Evolutionary conservation across 2,888 invertebrate genomes (phyloP), one percentile per base, ranked within the genome.

Genomic region (Thymelicus lineola): DNA sequence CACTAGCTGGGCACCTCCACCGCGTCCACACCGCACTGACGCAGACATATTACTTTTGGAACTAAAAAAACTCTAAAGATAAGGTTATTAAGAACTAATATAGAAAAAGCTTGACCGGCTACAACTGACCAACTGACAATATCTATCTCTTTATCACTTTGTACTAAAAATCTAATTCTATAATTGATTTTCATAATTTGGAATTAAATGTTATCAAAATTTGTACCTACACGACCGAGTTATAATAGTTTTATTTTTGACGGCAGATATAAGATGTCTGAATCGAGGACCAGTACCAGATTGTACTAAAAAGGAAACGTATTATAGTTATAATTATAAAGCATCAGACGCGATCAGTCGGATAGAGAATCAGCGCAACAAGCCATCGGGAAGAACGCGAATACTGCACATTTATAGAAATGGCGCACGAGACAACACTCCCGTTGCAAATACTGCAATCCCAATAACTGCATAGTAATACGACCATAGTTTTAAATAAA

Each of bases 361-460:
- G 55, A 5, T 12, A 5, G 53, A 10, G 20, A 4, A 53, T 53
- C 53, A 53, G 53, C 15, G 48, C 53, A 20, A 42, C 63, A 53
- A 55, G 28, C 53, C 53, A 55, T 55, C 17, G 64, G 64, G 64
- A 55, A 62, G 62, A 64, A 55, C 64, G 53, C 64, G 48, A 64
- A 64, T 55, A 64, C 64, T 64, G 64, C 64, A 55, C 42, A 38
- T 20, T 42, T 42, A 64, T 64, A 64, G 42, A 50, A 63, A n/a
- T 14, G 53, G 38, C 50, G 20, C 7, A 35, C 55, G 14, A 55
- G 35, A 55, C 28, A 14, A 35, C 55, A 7, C 35, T 55, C 55
- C 55, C 55, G 15, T n/a, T 50, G 15, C 17, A 7, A 50, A 50
- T 28, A 28, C 28, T 28, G n/a, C n/a, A n/a, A n/a, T n/a, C 28